Conservation (phyloP, 1,140 invertebrate species). For the Harpegnathos saltator region DNA sequence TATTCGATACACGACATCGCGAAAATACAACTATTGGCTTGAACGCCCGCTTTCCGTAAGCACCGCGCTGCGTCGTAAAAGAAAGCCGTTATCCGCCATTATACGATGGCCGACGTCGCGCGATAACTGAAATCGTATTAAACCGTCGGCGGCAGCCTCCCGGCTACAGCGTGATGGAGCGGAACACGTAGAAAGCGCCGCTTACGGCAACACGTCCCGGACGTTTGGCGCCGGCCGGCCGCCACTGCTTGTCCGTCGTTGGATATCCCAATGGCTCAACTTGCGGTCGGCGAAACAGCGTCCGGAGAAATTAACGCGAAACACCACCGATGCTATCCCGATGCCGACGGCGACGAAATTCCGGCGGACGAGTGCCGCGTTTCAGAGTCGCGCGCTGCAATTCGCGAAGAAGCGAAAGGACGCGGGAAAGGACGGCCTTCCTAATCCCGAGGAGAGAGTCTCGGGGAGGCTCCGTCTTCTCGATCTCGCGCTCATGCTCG, state of each 20-base stretch:
- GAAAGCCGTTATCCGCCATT: constrained; percentile 2
- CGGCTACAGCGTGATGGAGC: too few relatives aligned
- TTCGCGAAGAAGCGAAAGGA: constrained; percentile 35
- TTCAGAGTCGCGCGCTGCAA: constrained; percentile 7
- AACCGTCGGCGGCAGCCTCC: not conserved
- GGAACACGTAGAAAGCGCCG: constrained; percentile 40
- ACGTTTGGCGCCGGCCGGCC: constrained; percentile 23
- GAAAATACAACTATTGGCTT: not conserved
- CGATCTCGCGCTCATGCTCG: not conserved
- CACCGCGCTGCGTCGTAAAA: not conserved
- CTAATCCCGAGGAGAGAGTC: constrained; percentile 6
- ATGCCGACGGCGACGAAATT: constrained; percentile 24
- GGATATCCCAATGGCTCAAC: constrained; percentile 44
- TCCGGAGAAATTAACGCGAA: constrained; percentile 54
- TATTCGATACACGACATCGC: not conserved
- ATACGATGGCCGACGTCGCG: not conserved
- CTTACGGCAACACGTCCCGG: constrained; percentile 56
- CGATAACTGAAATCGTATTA: constrained; percentile 1
- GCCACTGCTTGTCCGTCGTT: constrained; percentile 43
- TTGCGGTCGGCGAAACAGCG: too few relatives aligned
- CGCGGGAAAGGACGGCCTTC: not conserved
- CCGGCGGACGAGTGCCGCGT: constrained; percentile 19
- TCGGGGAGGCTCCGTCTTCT: constrained; percentile 8
- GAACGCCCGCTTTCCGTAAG: not conserved
- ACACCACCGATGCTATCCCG: constrained; percentile 11